These are phyloP conservation scores for Leptinotarsa peninsularis DNA, from an alignment of 2,888 invertebrate genomes.

Conservation along the genomic window DNA sequence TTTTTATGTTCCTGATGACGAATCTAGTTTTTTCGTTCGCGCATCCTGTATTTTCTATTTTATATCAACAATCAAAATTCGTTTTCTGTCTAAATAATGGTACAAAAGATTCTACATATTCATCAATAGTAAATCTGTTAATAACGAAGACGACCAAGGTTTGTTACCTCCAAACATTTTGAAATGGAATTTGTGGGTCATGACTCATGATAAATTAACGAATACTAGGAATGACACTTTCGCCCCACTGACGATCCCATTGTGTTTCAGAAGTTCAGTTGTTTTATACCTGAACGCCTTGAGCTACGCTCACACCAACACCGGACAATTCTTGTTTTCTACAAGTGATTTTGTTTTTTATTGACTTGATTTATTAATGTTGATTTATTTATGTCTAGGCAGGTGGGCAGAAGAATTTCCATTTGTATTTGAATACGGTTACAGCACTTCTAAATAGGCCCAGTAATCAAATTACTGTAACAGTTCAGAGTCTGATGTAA, in stretches of 20 bases:
- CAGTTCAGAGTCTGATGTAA: no score
- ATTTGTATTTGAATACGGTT: conserved; percentile 46
- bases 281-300: conserved; percentile 32
- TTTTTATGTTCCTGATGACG: no score
- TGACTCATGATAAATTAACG: conserved; percentile 43
- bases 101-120: not conserved
- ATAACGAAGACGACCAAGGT: conserved; percentile 28
- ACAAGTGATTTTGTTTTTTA: conserved; percentile 52
- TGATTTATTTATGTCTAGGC: conserved; percentile 53
- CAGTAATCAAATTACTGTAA: not conserved
- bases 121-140: not conserved
- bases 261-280: conserved; percentile 31
- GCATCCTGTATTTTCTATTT: no score
- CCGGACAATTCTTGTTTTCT: conserved; percentile 49
- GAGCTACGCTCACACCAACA: conserved; percentile 37
- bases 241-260: conserved; percentile 33
- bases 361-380: conserved; percentile 49
- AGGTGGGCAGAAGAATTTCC: conserved; percentile 50
- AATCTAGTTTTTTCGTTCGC: no score
- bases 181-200: conserved; percentile 40
- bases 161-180: conserved; percentile 36
- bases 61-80: not conserved
- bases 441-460: not conserved
- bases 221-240: conserved; percentile 43
- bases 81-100: not conserved